Evolutionary conservation across 2,888 invertebrate genomes (phyloP).

Genomic region (Spialia ferax): DNA sequence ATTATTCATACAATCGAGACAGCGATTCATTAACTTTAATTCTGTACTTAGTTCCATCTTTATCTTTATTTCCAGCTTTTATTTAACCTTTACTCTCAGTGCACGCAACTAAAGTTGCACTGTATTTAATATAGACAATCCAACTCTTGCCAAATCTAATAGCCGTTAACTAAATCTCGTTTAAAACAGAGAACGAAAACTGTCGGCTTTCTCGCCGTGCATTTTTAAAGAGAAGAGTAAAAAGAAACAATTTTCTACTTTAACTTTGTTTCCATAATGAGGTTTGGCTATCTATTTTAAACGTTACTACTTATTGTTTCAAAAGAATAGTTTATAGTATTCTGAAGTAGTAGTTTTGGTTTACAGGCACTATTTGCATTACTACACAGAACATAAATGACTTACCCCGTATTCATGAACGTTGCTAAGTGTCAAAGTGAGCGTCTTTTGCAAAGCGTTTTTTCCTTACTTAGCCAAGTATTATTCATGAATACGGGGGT

Average conservation of each 20-base stretch:
- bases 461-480: too few species aligned
- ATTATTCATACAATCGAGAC: neutral
- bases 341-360: too few species aligned
- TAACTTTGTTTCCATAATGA: slow-evolving; percentile 18
- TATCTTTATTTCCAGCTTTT: slow-evolving; percentile 6
- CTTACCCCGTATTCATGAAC: too few species aligned
- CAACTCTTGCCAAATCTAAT: slow-evolving; percentile 51
- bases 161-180: slow-evolving; percentile 51
- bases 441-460: too few species aligned
- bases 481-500: too few species aligned
- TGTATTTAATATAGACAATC: slow-evolving; percentile 49
- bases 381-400: too few species aligned
- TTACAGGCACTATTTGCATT: too few species aligned
- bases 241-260: slow-evolving; percentile 35
- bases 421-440: too few species aligned
- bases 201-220: slow-evolving; percentile 46
- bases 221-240: slow-evolving; percentile 42
- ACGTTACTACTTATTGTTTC: neutral
- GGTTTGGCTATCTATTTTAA: neutral
- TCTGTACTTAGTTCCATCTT: neutral
- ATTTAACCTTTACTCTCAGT: neutral
- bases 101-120: slow-evolving; percentile 27
- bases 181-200: slow-evolving; percentile 52
- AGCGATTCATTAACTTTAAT: neutral
- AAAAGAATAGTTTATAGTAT: too few species aligned